Evolutionary conservation across 2,888 invertebrate species (phyloP), one percentile per base, ranked within the genome.

Genomic region (Pollenia angustigena): DNA sequence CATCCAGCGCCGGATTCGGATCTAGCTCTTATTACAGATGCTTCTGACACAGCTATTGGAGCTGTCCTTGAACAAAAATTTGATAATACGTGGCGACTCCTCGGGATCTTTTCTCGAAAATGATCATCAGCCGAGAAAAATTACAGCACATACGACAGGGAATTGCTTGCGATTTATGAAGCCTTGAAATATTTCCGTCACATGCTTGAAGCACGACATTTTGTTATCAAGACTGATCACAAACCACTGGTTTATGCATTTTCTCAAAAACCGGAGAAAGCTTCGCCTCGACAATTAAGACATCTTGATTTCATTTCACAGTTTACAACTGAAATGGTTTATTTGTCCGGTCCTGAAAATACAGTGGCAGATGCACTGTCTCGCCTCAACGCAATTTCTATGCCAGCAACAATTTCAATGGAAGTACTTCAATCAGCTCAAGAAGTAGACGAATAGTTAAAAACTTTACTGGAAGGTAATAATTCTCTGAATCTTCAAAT

Each of bases 81-180:
- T 16, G 18, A 85, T 32, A 75, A 7, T 18, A 18, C 18, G 18
- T 18, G 18, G 18, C 18, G 18, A 18, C 18, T 1, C 18, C 64
- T 88, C 3, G 75, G 84, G 50, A 87, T 89, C 74, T 93, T 91
- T 78, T 92, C 92, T 0, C 88, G 91, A 92, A 4, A 93, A 92
- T 18, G 1, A 32, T 4, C 32, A 32, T 18, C 52, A 0, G 66
- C 75, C 8, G 62, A 80, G 58, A 69, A 7, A 23, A 74, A 76
- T 44, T 84, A 85, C 16, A 75, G 84, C n/a, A 81, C 85, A 1
- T 88, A 84, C 32, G 81, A 85, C 40, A 50, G 81, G 81, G 87
- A 69, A 85, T 87, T 88, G 9, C 87, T 58, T 79, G 88, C 76
- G 4, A 76, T 79, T n/a, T 85, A 83, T 52, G 69, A 69, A 10